Evolutionary conservation across 2,113 vertebrate species (phyloP).

Genomic region (Kryptolebias marmoratus): DNA sequence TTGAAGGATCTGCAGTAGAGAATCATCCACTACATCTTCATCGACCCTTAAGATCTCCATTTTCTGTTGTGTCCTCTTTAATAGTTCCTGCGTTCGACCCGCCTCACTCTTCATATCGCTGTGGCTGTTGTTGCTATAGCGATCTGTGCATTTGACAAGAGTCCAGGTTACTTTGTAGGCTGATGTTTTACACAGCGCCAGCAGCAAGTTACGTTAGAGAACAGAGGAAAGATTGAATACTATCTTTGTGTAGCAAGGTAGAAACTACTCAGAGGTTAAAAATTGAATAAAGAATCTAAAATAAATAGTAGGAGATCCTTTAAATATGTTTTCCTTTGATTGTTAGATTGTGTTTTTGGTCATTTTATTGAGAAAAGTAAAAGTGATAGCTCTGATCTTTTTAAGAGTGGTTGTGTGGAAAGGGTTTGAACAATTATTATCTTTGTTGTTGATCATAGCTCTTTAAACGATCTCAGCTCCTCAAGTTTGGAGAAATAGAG

Average conservation of each 20-base stretch:
- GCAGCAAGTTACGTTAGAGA: not conserved
- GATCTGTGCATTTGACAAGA: constrained; percentile 85
- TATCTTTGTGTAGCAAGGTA: not conserved
- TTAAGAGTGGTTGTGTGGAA: no score
- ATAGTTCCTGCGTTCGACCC: constrained; percentile 67
- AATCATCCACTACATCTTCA: constrained; percentile 33
- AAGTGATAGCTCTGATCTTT: no score
- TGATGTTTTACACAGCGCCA: constrained; percentile 28
- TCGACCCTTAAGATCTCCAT: constrained; percentile 63
- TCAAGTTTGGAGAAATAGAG: no score
- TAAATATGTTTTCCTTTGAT: no score
- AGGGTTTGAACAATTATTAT: no score
- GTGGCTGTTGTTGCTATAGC: constrained; percentile 87
- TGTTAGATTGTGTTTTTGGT: no score
- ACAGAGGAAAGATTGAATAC: not conserved
- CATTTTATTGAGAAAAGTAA: no score
- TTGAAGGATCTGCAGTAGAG: constrained; percentile 40
- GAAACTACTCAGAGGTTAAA: not conserved
- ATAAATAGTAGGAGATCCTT: not conserved
- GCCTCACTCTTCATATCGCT: constrained; percentile 80
- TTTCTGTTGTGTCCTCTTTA: constrained; percentile 61
- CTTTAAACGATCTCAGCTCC: no score
- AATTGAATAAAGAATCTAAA: not conserved
- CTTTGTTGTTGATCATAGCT: no score
- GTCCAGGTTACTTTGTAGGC: constrained; percentile 84